Evolutionary conservation across 2,113 vertebrate genomes (phyloP).

Genomic region (Hippoglossus stenolepis): DNA sequence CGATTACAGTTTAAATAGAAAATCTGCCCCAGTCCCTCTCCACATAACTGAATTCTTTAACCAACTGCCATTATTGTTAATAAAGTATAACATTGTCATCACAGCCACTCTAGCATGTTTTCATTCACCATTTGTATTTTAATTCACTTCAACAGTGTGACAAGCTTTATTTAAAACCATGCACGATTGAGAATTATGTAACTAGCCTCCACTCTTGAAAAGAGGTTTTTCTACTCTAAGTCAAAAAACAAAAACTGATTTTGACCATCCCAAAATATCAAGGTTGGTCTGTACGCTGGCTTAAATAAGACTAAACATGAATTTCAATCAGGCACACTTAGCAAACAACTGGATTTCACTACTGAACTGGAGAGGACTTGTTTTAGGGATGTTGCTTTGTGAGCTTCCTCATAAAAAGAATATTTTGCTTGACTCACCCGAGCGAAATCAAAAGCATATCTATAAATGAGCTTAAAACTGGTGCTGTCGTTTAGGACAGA

Average conservation of each 20-base stretch:
- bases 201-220: conserved; percentile 17
- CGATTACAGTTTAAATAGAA: neutral
- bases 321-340: neutral
- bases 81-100: neutral
- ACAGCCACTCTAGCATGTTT: neutral
- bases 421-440: conserved; percentile 86
- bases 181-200: neutral
- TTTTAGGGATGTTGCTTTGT: neutral
- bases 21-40: no score
- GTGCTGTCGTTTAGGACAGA: conserved; percentile 96
- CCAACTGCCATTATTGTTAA: neutral
- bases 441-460: conserved; percentile 99
- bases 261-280: conserved; percentile 6
- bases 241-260: conserved; percentile 18
- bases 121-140: neutral
- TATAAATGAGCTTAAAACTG: conserved; percentile 99
- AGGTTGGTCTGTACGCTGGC: neutral
- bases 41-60: neutral
- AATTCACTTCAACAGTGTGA: neutral
- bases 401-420: neutral
- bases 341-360: neutral
- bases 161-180: conserved; percentile 16
- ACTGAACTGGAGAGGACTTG: neutral
- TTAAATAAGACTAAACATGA: neutral
- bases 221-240: conserved; percentile 11